Evolutionary conservation across 2,888 invertebrate genomes (phyloP).

Genomic region (Lithophane semibrunnea): DNA sequence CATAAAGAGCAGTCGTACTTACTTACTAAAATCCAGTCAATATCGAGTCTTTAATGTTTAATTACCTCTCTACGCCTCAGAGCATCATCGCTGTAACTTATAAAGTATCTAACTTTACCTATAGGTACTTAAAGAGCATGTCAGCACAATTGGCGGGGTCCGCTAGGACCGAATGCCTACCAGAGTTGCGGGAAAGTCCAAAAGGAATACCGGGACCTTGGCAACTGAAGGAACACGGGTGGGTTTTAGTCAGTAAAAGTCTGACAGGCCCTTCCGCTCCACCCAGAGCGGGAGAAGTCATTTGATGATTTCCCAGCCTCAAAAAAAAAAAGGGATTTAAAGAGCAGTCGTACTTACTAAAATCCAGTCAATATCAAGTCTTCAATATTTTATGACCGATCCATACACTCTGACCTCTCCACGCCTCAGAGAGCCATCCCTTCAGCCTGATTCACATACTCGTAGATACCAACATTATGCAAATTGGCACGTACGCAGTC

Average conservation of each 20-base stretch:
- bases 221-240: too few relatives aligned
- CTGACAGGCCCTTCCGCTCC: too few relatives aligned
- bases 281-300: too few relatives aligned
- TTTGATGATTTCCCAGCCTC: too few relatives aligned
- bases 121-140: too few relatives aligned
- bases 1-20: background rate
- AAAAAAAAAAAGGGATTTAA: too few relatives aligned
- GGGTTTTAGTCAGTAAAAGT: too few relatives aligned
- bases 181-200: too few relatives aligned
- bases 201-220: too few relatives aligned
- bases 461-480: background rate
- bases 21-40: background rate
- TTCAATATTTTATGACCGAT: conserved; percentile 12
- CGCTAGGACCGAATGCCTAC: too few relatives aligned
- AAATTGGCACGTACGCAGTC: conserved; percentile 1
- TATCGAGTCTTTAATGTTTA: conserved; percentile 4
- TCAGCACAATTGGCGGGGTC: too few relatives aligned
- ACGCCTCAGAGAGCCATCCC: background rate
- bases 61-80: background rate
- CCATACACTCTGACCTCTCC: background rate
- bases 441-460: background rate
- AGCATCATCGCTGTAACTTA: background rate
- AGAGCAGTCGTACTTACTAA: too few relatives aligned
- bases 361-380: background rate
- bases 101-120: background rate